Evolutionary conservation across 2,888 invertebrate species (phyloP).

Genomic region (Eumerus sabulonum): DNA sequence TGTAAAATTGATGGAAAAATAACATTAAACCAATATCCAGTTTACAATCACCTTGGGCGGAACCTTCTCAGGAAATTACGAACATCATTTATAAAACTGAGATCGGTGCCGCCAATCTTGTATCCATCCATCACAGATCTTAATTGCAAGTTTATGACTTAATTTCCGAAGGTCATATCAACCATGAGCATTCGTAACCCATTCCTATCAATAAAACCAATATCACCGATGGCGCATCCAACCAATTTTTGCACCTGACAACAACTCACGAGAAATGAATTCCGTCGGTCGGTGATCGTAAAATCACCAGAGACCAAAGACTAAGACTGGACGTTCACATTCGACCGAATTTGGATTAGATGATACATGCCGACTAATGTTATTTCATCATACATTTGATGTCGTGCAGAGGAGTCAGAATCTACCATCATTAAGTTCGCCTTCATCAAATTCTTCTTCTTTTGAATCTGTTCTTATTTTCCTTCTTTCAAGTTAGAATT

Average conservation of each 20-base stretch:
- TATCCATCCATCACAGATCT: conserved; percentile 17
- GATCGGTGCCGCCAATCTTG: conserved; percentile 9
- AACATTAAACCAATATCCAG: conserved; percentile 3
- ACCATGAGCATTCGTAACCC: conserved; percentile 61
- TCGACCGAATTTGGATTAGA: conserved; percentile 13
- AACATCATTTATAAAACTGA: background rate
- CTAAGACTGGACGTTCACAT: conserved; percentile 20
- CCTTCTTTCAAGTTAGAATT: conserved; percentile 20
- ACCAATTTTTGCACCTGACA: conserved; percentile 51
- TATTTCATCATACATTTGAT: conserved; percentile 27
- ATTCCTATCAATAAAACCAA: conserved; percentile 71
- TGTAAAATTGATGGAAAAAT: too few relatives aligned
- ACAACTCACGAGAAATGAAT: conserved; percentile 12
- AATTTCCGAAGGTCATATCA: conserved; percentile 70
- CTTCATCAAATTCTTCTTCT: conserved; percentile 1
- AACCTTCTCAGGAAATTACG: conserved; percentile 16
- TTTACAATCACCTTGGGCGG: conserved; percentile 37
- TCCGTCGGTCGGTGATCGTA: conserved; percentile 12
- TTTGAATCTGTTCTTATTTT: conserved; percentile 2
- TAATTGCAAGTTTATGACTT: conserved; percentile 71
- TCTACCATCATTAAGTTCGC: conserved; percentile 33
- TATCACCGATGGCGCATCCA: conserved; percentile 47
- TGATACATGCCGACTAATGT: conserved; percentile 8
- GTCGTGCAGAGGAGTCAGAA: conserved; percentile 17
- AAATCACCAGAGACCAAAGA: conserved; percentile 11